Evolutionary conservation across 2,797 vertebrate species (phyloP).

Genomic region (Tenualosa ilisha): DNA sequence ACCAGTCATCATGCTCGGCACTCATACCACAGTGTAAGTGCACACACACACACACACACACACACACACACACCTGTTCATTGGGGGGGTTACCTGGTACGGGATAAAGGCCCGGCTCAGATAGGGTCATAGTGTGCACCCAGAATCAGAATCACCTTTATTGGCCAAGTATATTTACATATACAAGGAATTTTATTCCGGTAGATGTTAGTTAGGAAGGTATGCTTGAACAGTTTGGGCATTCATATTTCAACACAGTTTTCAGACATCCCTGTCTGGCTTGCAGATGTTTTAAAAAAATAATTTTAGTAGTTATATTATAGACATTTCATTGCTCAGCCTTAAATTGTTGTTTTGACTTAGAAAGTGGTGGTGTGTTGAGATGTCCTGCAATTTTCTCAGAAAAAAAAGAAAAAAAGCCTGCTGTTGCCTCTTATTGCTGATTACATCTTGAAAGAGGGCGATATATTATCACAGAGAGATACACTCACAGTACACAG

Average conservation of each 20-base stretch:
- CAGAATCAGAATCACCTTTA: no score
- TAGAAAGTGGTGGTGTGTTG: neutral
- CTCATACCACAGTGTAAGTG: slow-evolving; percentile 79
- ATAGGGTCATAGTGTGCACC: no score
- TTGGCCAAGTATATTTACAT: no score
- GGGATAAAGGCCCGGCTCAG: no score
- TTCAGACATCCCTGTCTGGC: neutral
- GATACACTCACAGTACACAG: neutral
- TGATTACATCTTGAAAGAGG: neutral
- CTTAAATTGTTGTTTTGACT: neutral
- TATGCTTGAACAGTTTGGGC: neutral
- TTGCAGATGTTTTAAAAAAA: neutral
- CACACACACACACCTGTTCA: neutral
- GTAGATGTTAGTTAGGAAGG: neutral
- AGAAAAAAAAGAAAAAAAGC: neutral
- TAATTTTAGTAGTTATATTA: neutral
- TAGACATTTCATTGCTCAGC: neutral
- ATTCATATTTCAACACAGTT: neutral
- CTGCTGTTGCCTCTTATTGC: neutral
- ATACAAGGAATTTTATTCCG: no score
- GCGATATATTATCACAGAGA: neutral
- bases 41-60: neutral
- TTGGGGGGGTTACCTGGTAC: no score
- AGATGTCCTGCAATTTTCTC: neutral
- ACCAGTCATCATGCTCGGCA: slow-evolving; percentile 80